phyloP scores from a whole-genome alignment of 2,888 invertebrate species.

The Rhogogaster chlorosoma region DNA sequence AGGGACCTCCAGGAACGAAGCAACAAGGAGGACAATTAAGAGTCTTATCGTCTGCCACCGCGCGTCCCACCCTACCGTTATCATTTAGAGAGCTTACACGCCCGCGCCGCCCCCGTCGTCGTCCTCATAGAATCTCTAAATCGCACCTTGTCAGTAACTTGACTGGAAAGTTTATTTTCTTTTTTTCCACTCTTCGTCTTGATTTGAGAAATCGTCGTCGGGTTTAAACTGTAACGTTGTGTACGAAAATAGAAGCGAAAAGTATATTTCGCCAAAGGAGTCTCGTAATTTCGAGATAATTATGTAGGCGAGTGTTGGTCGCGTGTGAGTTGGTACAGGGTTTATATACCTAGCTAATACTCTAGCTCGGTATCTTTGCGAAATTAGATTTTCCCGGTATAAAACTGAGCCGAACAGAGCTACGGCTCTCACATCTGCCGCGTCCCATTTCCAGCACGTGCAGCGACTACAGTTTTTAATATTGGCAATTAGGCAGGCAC shows the following conservation, averaged over 20 bases:
- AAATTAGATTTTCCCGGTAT: constrained; percentile 35
- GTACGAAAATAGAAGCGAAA: neutral
- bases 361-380: constrained; percentile 35
- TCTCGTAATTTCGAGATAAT: neutral
- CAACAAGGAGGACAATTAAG: constrained; percentile 63
- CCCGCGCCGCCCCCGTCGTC: neutral
- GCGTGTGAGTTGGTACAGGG: neutral
- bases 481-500: constrained; percentile 50
- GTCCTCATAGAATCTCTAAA: constrained; percentile 1
- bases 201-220: neutral
- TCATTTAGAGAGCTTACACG: constrained; percentile 68
- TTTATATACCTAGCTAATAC: neutral
- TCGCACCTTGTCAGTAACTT: neutral
- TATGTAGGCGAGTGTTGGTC: neutral
- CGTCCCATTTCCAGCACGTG: constrained; percentile 43
- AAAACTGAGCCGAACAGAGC: constrained; percentile 25
- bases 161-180: neutral
- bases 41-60: constrained; percentile 65
- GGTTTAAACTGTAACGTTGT: neutral
- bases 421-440: constrained; percentile 17
- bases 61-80: constrained; percentile 63
- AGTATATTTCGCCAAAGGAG: neutral
- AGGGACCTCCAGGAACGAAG: neutral
- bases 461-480: constrained; percentile 48
- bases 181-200: neutral